Base-by-base conservation (phyloP, 2,797 vertebrate species). In the Sebastes wilsoni region DNA sequence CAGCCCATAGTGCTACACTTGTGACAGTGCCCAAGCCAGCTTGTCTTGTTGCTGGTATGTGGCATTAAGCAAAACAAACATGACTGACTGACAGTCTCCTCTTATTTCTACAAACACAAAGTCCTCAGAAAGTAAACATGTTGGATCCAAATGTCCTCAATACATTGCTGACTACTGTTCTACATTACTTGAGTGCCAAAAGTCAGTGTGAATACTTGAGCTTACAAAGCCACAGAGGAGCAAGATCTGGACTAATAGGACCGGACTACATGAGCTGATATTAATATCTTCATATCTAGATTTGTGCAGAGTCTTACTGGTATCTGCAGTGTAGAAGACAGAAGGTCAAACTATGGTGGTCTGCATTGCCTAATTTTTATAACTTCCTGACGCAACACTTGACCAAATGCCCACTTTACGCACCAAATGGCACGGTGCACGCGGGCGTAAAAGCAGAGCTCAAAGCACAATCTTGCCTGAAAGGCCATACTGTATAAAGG, bases 31-130 rank as follows among this genome's bases (percentile, higher is more conserved):
- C 84, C 79, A 5, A 58, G 78, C 85, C 81, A 85, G 91, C 72
- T 84, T 11, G 76, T 83, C 90, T 62, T 81, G 84, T 87, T 91
- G 55, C 80, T 81, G 86, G 87, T 79, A 93, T 91, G 89, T 87
- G 74, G 81, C 82, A 80, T 86, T 68, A 88, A 81, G 81, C 74
- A 91, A 89, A 88, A 93, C 87, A 92, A 93, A 91, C 86, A 83
- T 2, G n/a, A 79, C 77, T 52, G 56, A 30, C 30, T 16, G 34
- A 88, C 75, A 71, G 62, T 67, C 88, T 84, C 77, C 83, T 83
- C 75, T 72, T 42, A 72, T 71, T 77, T 80, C 80, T 69, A 62
- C 61, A 81, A 49, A 77, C 79, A 72, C 71, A 85, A 79, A 76
- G 81, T 74, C 68, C 46, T 75, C 66, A 46, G 38, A 83, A 62